Base-by-base conservation (phyloP, 2,888 invertebrate species). In the Tinea semifulvella region DNA sequence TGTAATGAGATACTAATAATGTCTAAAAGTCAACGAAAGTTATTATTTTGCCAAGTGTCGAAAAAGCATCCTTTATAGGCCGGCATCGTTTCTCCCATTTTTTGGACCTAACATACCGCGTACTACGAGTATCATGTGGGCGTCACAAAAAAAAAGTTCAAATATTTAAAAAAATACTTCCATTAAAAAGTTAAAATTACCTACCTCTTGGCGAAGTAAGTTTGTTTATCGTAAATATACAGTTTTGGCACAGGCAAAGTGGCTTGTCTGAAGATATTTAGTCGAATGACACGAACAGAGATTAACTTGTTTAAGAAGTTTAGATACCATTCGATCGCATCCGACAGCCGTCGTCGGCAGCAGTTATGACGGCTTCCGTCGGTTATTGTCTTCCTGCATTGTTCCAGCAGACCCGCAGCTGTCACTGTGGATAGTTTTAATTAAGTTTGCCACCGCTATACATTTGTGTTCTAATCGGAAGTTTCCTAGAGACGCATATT, bases 381-480 rank as follows among this genome's bases (percentile, higher is more conserved):
- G 20, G 22, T 40, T 40, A 40, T 40, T 40, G 40, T 40, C 40
- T 22, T 20, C 22, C 22, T 22, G 40, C 40, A 22, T 40, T 40
- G 40, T 40, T 17, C 14, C 14, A 19, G n/a, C 11, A 18, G 40
- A 22, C 22, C 40, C 40, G 40, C 40, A 46, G 44, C 42, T 44
- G 48, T 48, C 49, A 48, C 42, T 47, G 58, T 56, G 63, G 60
- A 70, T 68, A 68, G 68, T 72, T 75, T 72, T 70, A 73, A 74
- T 74, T 73, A 73, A 74, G 61, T 63, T 59, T 54, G 56, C 65
- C 63, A 64, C 61, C 60, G 63, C 60, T 66, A 64, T 63, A 67
- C 61, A 60, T 65, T 67, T 66, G 40, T 40, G 40, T 40, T 40
- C 40, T 40, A 40, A 39, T 39, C 39, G 39, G 20, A 39, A 39